phyloP scores from a whole-genome alignment of 2,888 invertebrate genomes.

The Agrochola circellaris region DNA sequence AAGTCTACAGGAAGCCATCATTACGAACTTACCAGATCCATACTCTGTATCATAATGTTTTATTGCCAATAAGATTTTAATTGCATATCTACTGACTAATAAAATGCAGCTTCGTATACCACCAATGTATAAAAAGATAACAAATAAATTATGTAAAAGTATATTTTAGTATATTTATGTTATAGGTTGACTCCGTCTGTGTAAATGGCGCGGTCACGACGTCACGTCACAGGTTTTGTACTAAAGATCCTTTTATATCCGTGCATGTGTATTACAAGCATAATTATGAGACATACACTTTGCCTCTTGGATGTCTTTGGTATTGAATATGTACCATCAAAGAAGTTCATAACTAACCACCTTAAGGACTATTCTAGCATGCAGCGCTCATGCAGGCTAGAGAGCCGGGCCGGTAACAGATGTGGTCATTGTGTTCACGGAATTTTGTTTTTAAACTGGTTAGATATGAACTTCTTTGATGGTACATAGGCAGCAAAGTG shows the following conservation, averaged over 20 bases:
- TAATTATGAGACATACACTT: not conserved
- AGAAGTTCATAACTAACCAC: too few species aligned
- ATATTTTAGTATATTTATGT: constrained; percentile 65
- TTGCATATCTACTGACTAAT: constrained; percentile 61
- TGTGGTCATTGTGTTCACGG: too few species aligned
- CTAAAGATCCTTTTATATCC: not conserved
- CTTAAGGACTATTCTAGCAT: too few species aligned
- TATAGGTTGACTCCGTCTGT: constrained; percentile 70
- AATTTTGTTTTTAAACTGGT: too few species aligned
- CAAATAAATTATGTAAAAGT: constrained; percentile 58
- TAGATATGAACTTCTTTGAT: too few species aligned
- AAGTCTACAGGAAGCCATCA: not conserved
- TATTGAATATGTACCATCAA: not conserved
- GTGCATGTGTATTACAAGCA: too few species aligned
- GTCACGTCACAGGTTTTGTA: constrained; percentile 34
- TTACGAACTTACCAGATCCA: constrained; percentile 26
- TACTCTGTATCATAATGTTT: constrained; percentile 56
- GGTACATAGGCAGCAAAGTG: not conserved
- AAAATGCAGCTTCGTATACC: constrained; percentile 63
- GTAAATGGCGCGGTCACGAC: constrained; percentile 54
- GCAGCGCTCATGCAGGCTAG: too few species aligned
- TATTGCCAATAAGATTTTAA: constrained; percentile 61
- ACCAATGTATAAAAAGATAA: constrained; percentile 65
- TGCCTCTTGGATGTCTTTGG: not conserved
- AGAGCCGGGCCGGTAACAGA: too few species aligned